Evolutionary conservation across 2,797 vertebrate species (phyloP).

Genomic region (Chromis chromis): DNA sequence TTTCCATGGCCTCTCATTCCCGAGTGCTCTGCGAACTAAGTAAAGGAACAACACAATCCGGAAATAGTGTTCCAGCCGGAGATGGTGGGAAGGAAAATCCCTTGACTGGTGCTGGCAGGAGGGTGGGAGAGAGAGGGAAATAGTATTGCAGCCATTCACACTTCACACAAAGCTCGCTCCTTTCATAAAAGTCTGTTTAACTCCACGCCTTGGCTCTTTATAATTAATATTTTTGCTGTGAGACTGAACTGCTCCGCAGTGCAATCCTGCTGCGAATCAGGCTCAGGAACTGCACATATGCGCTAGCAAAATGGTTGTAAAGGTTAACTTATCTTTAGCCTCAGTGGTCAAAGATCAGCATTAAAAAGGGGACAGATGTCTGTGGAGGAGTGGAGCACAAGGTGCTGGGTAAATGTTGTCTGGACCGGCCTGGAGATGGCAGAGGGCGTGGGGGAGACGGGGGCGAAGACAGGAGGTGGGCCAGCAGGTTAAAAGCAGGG

Average conservation of each 20-base stretch:
- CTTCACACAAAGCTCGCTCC: conserved; percentile 44
- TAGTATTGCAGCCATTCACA: conserved; percentile 55
- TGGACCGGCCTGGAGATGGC: conserved; percentile 29
- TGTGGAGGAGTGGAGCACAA: conserved; percentile 42
- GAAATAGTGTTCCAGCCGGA: conserved; percentile 80
- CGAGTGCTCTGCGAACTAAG: conserved; percentile 72
- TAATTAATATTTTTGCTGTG: conserved; percentile 16
- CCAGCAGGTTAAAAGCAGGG: conserved; percentile 67
- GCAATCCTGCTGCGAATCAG: background rate
- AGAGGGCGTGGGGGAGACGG: background rate
- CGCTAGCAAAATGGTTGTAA: conserved; percentile 17
- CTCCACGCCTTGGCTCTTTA: conserved; percentile 10
- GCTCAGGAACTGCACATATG: conserved; percentile 13
- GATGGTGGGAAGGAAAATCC: conserved; percentile 82
- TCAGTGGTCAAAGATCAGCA: conserved; percentile 62
- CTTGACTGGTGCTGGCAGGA: conserved; percentile 71
- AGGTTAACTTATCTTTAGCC: conserved; percentile 77
- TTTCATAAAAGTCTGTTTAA: conserved; percentile 39
- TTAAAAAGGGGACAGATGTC: conserved; percentile 61
- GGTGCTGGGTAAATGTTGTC: conserved; percentile 62
- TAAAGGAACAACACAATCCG: conserved; percentile 82
- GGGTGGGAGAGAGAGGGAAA: conserved; percentile 56
- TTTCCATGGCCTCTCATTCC: conserved; percentile 83
- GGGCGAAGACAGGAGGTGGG: conserved; percentile 60
- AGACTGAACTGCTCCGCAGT: background rate